phyloP scores from a whole-genome alignment of 2,113 vertebrate species.

The Scolopax mira region DNA sequence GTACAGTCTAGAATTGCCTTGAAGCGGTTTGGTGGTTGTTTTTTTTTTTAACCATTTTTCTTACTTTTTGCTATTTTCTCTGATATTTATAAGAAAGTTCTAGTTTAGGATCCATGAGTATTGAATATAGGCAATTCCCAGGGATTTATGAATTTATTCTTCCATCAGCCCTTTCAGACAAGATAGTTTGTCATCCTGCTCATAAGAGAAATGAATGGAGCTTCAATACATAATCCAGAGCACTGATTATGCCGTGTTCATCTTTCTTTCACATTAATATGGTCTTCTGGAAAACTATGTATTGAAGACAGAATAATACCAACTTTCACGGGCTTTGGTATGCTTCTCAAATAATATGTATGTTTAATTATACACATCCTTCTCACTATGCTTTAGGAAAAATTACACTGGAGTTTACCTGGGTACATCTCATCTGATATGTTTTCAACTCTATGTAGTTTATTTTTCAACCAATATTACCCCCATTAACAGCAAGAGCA shows the following conservation, averaged over 20 bases:
- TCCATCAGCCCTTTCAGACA: background rate
- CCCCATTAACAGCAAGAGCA: background rate
- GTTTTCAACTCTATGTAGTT: background rate
- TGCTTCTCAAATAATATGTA: background rate
- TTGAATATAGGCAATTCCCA: background rate
- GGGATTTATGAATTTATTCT: background rate
- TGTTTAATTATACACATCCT: background rate
- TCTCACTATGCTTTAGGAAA: background rate
- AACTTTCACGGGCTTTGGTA: background rate
- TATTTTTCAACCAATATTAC: background rate
- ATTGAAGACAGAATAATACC: background rate
- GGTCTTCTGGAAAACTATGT: background rate
- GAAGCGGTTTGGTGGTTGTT: background rate
- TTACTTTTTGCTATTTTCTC: background rate
- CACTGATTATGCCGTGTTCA: background rate
- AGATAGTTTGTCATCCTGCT: background rate
- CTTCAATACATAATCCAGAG: background rate
- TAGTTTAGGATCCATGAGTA: background rate
- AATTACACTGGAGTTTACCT: background rate
- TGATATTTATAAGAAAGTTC: background rate
- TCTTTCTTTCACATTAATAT: background rate
- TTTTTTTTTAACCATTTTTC: background rate
- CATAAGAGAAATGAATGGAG: background rate
- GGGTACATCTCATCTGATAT: background rate
- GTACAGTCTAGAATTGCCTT: background rate